phyloP scores from a whole-genome alignment of 2,113 vertebrate genomes.

The Sterna hirundo region DNA sequence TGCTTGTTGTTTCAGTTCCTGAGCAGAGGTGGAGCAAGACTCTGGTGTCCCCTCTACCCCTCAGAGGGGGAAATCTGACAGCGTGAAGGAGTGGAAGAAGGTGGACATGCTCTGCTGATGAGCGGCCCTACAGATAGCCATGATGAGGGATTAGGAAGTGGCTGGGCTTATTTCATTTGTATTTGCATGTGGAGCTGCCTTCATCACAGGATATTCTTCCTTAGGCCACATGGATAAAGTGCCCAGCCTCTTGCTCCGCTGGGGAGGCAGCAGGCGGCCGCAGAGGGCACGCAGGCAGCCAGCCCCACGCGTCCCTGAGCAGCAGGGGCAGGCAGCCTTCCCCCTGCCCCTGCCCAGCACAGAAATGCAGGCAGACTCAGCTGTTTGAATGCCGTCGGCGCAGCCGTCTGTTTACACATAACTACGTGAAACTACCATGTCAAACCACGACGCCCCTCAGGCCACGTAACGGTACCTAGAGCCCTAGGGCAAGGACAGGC shows the following conservation, averaged over 20 bases:
- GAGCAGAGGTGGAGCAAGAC: neutral
- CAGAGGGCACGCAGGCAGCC: neutral
- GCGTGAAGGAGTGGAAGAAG: rapidly evolving
- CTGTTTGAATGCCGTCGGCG: rapidly evolving
- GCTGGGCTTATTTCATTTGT: neutral
- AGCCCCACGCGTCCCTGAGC: rapidly evolving
- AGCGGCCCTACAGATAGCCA: neutral
- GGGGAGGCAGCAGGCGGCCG: neutral
- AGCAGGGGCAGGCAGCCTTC: no score
- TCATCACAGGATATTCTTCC: neutral
- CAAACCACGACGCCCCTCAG: neutral
- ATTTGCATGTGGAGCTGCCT: neutral
- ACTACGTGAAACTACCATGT: rapidly evolving
- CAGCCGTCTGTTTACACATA: rapidly evolving
- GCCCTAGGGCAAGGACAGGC: neutral
- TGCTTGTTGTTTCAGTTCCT: neutral
- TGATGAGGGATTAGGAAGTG: neutral
- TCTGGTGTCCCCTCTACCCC: no score
- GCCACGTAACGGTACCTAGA: neutral
- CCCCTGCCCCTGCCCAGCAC: rapidly evolving
- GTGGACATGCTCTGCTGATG: rapidly evolving
- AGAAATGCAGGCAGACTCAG: rapidly evolving
- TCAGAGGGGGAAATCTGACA: neutral
- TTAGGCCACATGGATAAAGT: rapidly evolving
- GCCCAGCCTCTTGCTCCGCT: rapidly evolving